Evolutionary conservation across 1,140 invertebrate genomes (phyloP), one percentile per base, ranked within the genome.

Genomic region (Megathymus violae): DNA sequence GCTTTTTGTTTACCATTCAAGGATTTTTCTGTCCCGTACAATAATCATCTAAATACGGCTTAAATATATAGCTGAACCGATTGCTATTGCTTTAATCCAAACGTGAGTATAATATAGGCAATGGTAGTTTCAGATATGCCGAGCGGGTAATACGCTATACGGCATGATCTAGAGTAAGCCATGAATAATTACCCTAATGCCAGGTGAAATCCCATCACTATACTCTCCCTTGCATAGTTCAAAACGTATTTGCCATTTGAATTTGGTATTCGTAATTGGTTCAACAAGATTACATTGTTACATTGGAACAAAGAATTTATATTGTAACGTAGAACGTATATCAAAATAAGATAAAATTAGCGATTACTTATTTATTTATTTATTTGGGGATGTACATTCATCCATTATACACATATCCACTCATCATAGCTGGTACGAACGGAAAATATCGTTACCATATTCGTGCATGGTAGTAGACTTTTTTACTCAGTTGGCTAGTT

Each of bases 121-220:
- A 41, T 14, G 17, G 17, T 41, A 41, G 41, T 13, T 16, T 13
- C 51, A 27, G 38, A 40, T 43, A 40, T 19, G 5, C 10, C 1
- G 11, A 9, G 15, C 36, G 17, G 13, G 34, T 54, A 41, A 41
- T 41, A 54, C 50, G 40, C 31, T 31, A 56, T 27, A 56, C 13
- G n/a, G 5, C 15, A 56, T 25, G 17, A 34, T 56, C 19, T 44
- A 13, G 36, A 27, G 38, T 43, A 56, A 43, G 13, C 38, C 51
- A 9, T 54, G 51, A 54, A 54, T 54, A 54, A 54, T 54, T 54
- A 54, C 51, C 16, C 16, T 27, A 54, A 19, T 13, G 51, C 51
- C 38, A 43, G 51, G 40, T 44, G 40, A 56, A 56, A 56, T 56
- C 52, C 22, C 52, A 56, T 56, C 27, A 40, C 52, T 41, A 22